Conservation (phyloP, 2,888 invertebrate genomes). For the Eretmocerus hayati region DNA sequence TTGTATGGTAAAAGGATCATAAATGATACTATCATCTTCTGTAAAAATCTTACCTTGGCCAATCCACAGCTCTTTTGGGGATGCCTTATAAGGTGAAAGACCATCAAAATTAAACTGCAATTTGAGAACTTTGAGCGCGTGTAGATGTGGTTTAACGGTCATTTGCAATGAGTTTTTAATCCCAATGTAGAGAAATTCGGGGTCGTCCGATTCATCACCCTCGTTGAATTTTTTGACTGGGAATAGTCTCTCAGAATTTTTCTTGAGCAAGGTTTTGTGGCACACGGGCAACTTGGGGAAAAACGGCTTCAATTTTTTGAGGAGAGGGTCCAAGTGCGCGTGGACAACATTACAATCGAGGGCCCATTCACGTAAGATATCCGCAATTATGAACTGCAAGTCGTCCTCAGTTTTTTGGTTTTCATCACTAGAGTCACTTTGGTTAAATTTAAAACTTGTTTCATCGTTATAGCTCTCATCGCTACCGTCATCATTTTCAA, state of each 20-base stretch:
- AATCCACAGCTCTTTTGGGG: slow-evolving; percentile 21
- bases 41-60: slow-evolving; percentile 20
- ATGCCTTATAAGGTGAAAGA: slow-evolving; percentile 19
- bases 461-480: too few relatives aligned
- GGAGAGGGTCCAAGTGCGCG: too few relatives aligned
- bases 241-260: background rate
- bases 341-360: too few relatives aligned
- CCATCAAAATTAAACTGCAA: slow-evolving; percentile 20
- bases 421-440: too few relatives aligned
- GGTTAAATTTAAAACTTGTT: too few relatives aligned
- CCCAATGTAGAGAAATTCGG: background rate
- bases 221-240: background rate
- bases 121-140: background rate
- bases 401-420: too few relatives aligned
- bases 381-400: too few relatives aligned
- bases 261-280: background rate
- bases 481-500: too few relatives aligned
- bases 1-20: slow-evolving; percentile 20
- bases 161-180: background rate
- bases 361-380: too few relatives aligned
- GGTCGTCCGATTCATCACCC: background rate
- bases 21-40: slow-evolving; percentile 17
- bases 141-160: slow-evolving; percentile 11
- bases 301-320: background rate
- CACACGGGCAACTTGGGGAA: background rate